phyloP scores from a whole-genome alignment of 2,113 vertebrate species.

The Coracopsis vasa region DNA sequence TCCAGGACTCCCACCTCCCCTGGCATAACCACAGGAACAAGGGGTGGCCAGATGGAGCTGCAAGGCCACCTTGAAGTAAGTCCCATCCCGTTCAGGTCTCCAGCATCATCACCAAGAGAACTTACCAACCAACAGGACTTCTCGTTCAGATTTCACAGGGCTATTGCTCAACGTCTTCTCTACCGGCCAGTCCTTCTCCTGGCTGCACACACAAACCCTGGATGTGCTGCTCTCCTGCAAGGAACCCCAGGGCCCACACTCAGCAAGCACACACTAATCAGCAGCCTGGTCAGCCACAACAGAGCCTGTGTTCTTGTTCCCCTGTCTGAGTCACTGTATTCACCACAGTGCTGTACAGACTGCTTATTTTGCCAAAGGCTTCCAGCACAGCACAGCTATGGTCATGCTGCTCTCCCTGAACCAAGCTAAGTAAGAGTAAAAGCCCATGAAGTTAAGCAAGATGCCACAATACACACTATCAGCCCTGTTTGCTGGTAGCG shows the following conservation, averaged over 20 bases:
- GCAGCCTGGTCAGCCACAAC: background rate
- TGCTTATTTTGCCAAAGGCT: background rate
- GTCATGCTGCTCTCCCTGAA: background rate
- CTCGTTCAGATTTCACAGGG: constrained; percentile 89
- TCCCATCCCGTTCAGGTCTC: background rate
- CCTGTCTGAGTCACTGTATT: background rate
- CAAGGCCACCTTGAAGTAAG: background rate
- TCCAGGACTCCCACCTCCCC: background rate
- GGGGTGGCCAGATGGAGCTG: background rate
- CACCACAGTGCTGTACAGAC: background rate
- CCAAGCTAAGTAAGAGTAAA: background rate
- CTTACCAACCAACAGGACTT: constrained; percentile 92
- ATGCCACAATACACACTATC: background rate
- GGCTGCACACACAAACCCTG: constrained; percentile 83
- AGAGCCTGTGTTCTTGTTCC: background rate
- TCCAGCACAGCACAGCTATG: background rate
- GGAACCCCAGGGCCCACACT: background rate
- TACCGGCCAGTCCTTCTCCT: constrained; percentile 83
- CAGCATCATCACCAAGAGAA: background rate
- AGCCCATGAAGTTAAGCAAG: background rate
- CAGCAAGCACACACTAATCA: background rate
- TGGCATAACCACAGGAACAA: background rate
- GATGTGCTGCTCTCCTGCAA: constrained; percentile 71
- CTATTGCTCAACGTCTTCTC: constrained; percentile 80
- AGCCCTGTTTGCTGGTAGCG: background rate